These are phyloP conservation scores for Ceyx margarethae DNA, from an alignment of 2,113 vertebrate genomes.

Conservation along the genomic window DNA sequence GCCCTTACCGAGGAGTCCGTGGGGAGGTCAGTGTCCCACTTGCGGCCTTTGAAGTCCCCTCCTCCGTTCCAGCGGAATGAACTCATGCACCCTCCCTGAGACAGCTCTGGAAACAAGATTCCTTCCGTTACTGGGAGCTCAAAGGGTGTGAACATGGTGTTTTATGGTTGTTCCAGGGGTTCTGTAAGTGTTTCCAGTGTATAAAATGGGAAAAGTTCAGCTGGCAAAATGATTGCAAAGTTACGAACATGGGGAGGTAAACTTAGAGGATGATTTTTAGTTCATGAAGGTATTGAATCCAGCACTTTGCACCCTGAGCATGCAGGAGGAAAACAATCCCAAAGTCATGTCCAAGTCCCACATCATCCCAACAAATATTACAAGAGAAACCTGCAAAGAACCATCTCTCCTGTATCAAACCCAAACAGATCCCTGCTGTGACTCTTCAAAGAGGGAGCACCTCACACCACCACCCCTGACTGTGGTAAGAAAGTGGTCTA, in stretches of 20 bases:
- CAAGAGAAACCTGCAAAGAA: neutral
- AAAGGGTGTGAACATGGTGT: accelerated
- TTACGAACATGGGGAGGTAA: accelerated
- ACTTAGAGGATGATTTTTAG: neutral
- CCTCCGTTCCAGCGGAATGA: constrained; percentile 94
- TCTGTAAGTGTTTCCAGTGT: accelerated
- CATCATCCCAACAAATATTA: neutral
- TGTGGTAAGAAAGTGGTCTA: accelerated
- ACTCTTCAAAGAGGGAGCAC: neutral
- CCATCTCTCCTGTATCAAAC: no score
- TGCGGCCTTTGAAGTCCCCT: constrained; percentile 89
- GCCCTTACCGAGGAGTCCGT: constrained; percentile 89
- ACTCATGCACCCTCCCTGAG: constrained; percentile 97
- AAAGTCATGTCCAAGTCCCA: neutral
- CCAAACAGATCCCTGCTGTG: neutral
- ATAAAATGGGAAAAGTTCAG: accelerated
- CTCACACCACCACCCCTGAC: neutral
- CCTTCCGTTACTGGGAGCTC: neutral
- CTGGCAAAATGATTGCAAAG: neutral
- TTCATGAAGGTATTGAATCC: neutral
- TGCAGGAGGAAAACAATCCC: neutral
- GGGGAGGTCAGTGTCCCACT: constrained; percentile 95
- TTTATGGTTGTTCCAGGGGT: neutral
- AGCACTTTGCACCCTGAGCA: neutral
- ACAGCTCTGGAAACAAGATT: constrained; percentile 79